Conservation (phyloP, 2,797 vertebrate genomes). For the Malurus leucopterus region DNA sequence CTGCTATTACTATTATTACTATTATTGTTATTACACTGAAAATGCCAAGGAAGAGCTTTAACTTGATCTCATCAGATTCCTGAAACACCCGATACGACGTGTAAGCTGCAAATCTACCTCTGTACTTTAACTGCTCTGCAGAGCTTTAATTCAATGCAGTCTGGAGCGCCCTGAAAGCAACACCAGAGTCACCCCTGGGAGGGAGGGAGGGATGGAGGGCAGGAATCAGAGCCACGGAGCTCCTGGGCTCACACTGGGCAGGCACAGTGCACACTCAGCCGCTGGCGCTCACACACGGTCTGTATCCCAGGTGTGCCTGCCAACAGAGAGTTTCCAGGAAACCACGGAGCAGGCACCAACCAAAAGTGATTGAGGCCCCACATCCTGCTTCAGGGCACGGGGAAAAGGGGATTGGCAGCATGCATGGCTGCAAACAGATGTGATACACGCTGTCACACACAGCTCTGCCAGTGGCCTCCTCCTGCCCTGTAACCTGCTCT, state of each 20-base stretch:
- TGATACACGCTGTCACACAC: neutral
- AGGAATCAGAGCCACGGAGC: neutral
- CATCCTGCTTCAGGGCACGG: neutral
- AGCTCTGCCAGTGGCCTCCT: neutral
- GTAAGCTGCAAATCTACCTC: neutral
- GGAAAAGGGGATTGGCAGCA: neutral
- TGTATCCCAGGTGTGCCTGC: neutral
- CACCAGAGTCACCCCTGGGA: neutral
- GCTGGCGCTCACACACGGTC: fast-evolving
- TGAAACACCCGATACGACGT: fast-evolving
- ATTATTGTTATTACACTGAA: neutral
- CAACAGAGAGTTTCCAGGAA: neutral
- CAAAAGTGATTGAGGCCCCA: neutral
- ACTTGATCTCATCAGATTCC: neutral
- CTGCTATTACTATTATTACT: neutral
- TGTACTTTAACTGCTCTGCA: neutral
- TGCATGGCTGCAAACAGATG: neutral
- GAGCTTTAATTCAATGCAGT: neutral
- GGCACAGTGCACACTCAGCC: fast-evolving
- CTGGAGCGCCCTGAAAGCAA: neutral
- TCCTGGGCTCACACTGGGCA: neutral
- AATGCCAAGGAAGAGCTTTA: slow-evolving; percentile 1
- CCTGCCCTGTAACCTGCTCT: neutral
- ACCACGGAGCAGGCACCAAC: neutral
- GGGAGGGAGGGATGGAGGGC: neutral